These are phyloP conservation scores for Nineta flava DNA, from an alignment of 2,888 invertebrate species.

Conservation along the genomic window DNA sequence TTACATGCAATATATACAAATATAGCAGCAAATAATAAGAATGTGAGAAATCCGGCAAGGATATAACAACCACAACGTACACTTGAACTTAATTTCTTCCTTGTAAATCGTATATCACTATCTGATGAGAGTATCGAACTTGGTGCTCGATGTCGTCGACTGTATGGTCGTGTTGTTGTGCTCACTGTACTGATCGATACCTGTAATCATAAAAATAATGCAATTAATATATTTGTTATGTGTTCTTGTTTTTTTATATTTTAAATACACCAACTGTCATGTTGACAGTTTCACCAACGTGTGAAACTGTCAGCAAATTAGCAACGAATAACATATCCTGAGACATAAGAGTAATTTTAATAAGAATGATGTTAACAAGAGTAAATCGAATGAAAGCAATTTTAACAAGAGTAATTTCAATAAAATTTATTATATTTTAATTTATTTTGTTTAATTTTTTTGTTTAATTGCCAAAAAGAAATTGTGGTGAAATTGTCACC, in stretches of 20 bases:
- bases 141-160: conserved; percentile 30
- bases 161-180: conserved; percentile 29
- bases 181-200: conserved; percentile 32
- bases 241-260: background rate
- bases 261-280: background rate
- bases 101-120: conserved; percentile 78
- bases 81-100: conserved; percentile 67
- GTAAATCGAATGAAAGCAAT: too few relatives aligned
- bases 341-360: too few relatives aligned
- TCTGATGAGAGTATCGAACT: conserved; percentile 74
- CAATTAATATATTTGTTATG: too few relatives aligned
- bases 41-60: conserved; percentile 64
- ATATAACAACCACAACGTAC: conserved; percentile 80
- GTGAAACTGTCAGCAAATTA: too few relatives aligned
- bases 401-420: too few relatives aligned
- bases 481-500: too few relatives aligned
- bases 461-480: too few relatives aligned
- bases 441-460: too few relatives aligned
- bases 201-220: conserved; percentile 22
- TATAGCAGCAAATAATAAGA: conserved; percentile 53
- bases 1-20: conserved; percentile 52
- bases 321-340: too few relatives aligned
- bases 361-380: too few relatives aligned
- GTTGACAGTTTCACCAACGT: background rate
- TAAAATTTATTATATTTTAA: too few relatives aligned